Conservation (phyloP, 2,113 vertebrate species). For the cattle (Bos taurus) region ARS-UCD2.0 NC_037339.1:13039501-13040000, state of each 20-base stretch:
- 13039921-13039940: slow-evolving; percentile 17
- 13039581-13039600: slow-evolving; percentile 32
- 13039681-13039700: background rate
- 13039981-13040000: background rate
- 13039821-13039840: slow-evolving; percentile 48
- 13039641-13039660: background rate
- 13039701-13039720: background rate
- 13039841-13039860: slow-evolving; percentile 26
- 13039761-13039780: slow-evolving; percentile 2
- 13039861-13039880: slow-evolving; percentile 57
- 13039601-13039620: slow-evolving; percentile 14
- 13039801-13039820: slow-evolving; percentile 35
- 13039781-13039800: slow-evolving; percentile 44
- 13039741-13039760: slow-evolving; percentile 34
- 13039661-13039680: slow-evolving; percentile 17
- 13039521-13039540: background rate
- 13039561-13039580: background rate
- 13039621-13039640: slow-evolving; percentile 19
- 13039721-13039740: background rate
- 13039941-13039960: slow-evolving; percentile 25
- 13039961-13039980: slow-evolving; percentile 5
- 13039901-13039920: slow-evolving; percentile 14
- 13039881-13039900: slow-evolving; percentile 18
- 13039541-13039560: background rate
- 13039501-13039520: background rate